Percentiles rank a stretch among this genome's conserved stretches.
Evolutionary conservation across 2,888 invertebrate species (phyloP).

Genomic region (Andricus curvator): DNA sequence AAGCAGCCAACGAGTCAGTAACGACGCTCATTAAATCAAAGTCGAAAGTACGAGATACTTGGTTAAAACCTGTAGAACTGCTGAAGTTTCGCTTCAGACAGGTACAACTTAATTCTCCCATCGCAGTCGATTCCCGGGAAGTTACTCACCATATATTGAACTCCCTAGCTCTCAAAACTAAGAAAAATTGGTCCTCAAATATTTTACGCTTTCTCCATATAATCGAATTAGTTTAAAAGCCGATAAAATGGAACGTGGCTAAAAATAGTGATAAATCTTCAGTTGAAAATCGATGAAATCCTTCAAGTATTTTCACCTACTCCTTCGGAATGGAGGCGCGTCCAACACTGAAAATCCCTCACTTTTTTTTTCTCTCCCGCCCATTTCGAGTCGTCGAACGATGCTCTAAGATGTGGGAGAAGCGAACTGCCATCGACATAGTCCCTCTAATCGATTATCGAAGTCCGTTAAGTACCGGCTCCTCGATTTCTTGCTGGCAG

Average conservation of each 20-base stretch:
- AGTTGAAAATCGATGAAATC: slow-evolving; percentile 15
- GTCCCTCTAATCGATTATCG: slow-evolving; percentile 59
- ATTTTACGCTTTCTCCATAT: slow-evolving; percentile 12
- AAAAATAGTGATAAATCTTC: slow-evolving; percentile 43
- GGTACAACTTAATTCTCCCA: slow-evolving; percentile 35
- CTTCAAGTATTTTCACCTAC: slow-evolving; percentile 30
- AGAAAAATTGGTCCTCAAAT: slow-evolving; percentile 16
- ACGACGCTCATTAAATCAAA: slow-evolving; percentile 9
- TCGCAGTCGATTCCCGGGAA: slow-evolving; percentile 16
- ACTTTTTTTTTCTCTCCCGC: slow-evolving; percentile 34
- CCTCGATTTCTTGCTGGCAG: slow-evolving; percentile 47
- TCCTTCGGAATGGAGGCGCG: not conserved
- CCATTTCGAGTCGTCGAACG: slow-evolving; percentile 31
- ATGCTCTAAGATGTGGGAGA: slow-evolving; percentile 30
- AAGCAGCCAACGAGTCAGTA: slow-evolving; percentile 19
- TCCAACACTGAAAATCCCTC: slow-evolving; percentile 22
- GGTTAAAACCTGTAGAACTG: slow-evolving; percentile 39
- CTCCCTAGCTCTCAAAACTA: not conserved
- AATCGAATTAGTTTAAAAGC: slow-evolving; percentile 5
- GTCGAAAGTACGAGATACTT: slow-evolving; percentile 25
- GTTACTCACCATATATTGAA: slow-evolving; percentile 3
- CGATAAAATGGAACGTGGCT: slow-evolving; percentile 19
- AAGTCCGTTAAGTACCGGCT: slow-evolving; percentile 56
- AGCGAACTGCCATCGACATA: slow-evolving; percentile 40
- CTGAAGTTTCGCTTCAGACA: slow-evolving; percentile 36